Evolutionary conservation across 2,113 vertebrate genomes (phyloP).

Genomic region (Chunga burmeisteri): DNA sequence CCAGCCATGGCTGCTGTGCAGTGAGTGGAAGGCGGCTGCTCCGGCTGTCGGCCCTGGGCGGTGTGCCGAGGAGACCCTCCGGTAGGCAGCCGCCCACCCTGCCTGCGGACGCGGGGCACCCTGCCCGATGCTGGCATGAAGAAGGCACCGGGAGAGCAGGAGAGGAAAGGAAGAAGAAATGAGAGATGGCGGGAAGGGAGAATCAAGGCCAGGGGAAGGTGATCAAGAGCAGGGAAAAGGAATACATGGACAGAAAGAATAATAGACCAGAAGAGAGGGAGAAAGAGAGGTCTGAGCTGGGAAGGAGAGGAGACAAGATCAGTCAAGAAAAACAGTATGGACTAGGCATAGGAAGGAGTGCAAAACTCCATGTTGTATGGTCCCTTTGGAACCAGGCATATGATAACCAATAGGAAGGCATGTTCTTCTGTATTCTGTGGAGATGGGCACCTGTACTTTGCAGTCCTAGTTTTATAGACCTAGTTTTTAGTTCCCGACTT

Average conservation of each 20-base stretch:
- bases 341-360: not conserved
- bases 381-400: not conserved
- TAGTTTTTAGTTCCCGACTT: not conserved
- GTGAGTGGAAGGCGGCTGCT: accelerated
- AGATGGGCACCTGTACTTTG: not conserved
- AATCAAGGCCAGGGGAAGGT: not conserved
- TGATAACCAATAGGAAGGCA: not conserved
- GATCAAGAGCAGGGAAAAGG: not conserved
- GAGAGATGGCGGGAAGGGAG: too few relatives aligned
- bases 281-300: not conserved
- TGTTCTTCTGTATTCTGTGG: not conserved
- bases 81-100: not conserved
- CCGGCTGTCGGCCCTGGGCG: accelerated
- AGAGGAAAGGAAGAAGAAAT: not conserved
- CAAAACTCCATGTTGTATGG: not conserved
- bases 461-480: not conserved
- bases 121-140: not conserved
- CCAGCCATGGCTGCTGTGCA: not conserved
- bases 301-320: not conserved
- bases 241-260: not conserved
- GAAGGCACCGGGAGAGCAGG: too few relatives aligned
- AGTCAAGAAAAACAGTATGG: not conserved
- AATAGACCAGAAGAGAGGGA: not conserved
- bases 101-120: not conserved
- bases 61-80: accelerated